Evolutionary conservation across 2,797 vertebrate genomes (phyloP).

Genomic region (Lacerta bilineata): DNA sequence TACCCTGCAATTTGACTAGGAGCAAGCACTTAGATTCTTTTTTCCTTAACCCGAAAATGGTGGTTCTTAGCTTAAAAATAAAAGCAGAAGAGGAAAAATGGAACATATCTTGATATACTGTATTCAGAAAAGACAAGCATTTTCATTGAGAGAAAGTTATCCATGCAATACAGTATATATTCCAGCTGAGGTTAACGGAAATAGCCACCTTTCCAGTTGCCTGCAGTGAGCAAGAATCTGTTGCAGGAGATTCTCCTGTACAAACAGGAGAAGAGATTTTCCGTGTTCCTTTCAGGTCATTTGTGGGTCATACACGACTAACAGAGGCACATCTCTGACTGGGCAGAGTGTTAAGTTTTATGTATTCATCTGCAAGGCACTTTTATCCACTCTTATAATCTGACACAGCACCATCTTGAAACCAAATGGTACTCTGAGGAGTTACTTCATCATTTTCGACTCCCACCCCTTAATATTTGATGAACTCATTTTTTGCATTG

Average conservation of each 20-base stretch:
- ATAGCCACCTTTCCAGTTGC: no score
- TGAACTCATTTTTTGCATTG: not conserved
- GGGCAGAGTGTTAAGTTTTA: not conserved
- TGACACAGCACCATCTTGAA: not conserved
- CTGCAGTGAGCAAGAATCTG: not conserved
- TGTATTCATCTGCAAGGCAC: not conserved
- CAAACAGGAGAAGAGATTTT: not conserved
- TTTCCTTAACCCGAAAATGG: not conserved
- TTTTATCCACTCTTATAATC: not conserved
- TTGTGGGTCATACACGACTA: not conserved
- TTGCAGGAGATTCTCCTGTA: not conserved
- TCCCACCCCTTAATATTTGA: not conserved
- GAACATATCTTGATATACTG: accelerated
- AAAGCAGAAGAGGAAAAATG: not conserved
- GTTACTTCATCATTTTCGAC: not conserved
- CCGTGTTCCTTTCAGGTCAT: not conserved
- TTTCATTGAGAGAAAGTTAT: not conserved
- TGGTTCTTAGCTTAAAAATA: not conserved
- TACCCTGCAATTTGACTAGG: slow-evolving; percentile 48
- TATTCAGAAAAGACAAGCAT: slow-evolving; percentile 28
- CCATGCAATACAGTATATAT: not conserved
- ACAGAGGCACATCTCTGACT: not conserved
- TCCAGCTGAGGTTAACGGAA: not conserved
- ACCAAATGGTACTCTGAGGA: not conserved
- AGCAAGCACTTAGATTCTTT: not conserved